Conservation (phyloP, 2,888 invertebrate species). For the Sthenelais limicola region DNA sequence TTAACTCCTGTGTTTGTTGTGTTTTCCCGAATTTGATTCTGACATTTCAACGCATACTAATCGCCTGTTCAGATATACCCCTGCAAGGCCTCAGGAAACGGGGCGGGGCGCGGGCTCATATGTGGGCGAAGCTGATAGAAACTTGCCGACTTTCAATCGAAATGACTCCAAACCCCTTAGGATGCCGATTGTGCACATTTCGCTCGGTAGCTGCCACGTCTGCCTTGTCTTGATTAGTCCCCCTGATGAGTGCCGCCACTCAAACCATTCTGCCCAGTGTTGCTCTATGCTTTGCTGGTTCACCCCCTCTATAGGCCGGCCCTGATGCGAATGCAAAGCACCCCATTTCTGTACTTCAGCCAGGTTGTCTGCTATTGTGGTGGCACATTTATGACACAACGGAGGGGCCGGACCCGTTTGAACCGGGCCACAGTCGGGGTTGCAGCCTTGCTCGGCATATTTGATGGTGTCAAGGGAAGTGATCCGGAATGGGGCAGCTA, state of each 20-base stretch:
- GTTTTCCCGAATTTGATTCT: slow-evolving; percentile 21
- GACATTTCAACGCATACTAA: slow-evolving; percentile 33
- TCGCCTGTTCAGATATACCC: neutral
- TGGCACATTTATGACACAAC: slow-evolving; percentile 37
- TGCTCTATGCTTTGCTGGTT: neutral
- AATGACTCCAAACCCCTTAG: slow-evolving; percentile 31
- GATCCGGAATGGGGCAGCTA: too few species aligned
- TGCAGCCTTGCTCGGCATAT: slow-evolving; percentile 31
- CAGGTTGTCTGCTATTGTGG: slow-evolving; percentile 34
- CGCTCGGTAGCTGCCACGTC: slow-evolving; percentile 32
- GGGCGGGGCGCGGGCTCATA: slow-evolving; percentile 5
- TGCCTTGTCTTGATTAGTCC: slow-evolving; percentile 35
- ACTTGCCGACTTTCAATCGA: slow-evolving; percentile 2
- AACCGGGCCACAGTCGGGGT: slow-evolving; percentile 31
- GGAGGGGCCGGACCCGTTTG: slow-evolving; percentile 31
- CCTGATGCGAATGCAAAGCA: slow-evolving; percentile 35
- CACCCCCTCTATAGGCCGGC: slow-evolving; percentile 19
- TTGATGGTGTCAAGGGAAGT: slow-evolving; percentile 21
- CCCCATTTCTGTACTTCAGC: slow-evolving; percentile 20
- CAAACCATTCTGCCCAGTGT: slow-evolving; percentile 32
- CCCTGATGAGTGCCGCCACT: slow-evolving; percentile 29
- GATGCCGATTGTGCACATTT: slow-evolving; percentile 34
- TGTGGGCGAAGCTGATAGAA: slow-evolving; percentile 32
- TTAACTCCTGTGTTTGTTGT: slow-evolving; percentile 21
- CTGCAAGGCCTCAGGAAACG: neutral